phyloP scores from a whole-genome alignment of 2,113 vertebrate genomes.

The Solenodon paradoxus region DNA sequence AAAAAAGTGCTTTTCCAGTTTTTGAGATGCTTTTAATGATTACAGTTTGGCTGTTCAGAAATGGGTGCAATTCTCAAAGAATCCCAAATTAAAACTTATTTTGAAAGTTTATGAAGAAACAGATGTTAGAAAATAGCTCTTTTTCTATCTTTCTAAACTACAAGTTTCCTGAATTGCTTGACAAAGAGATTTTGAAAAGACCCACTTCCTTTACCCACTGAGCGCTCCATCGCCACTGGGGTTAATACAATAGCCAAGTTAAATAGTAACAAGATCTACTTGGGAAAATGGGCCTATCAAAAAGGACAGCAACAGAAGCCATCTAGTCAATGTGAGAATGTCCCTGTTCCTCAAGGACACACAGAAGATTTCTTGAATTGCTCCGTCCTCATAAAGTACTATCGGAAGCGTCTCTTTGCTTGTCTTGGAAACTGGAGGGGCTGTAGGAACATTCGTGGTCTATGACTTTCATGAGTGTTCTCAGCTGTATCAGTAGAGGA shows the following conservation, averaged over 20 bases:
- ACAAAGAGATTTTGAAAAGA: conserved; percentile 7
- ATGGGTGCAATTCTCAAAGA: neutral
- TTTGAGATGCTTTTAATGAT: neutral
- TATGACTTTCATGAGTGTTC: conserved; percentile 2
- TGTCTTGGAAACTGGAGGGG: neutral
- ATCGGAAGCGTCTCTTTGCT: neutral
- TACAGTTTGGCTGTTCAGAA: neutral
- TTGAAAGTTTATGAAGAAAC: neutral
- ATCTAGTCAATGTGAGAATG: neutral
- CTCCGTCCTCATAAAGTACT: neutral
- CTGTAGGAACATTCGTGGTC: neutral
- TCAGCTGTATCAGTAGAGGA: neutral
- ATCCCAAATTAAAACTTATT: neutral
- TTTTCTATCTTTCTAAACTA: neutral
- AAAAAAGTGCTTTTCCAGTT: neutral
- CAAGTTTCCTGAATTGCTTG: neutral
- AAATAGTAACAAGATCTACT: neutral
- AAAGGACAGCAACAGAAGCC: neutral
- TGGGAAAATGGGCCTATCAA: neutral
- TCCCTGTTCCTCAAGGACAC: neutral
- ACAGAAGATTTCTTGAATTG: neutral
- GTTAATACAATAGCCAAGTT: neutral
- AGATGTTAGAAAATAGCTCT: neutral
- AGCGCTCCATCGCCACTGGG: neutral
- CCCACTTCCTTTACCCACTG: neutral